Evolutionary conservation across 2,797 vertebrate species (phyloP), one percentile per base, ranked within the genome.

Genomic region (Channallabes apus): DNA sequence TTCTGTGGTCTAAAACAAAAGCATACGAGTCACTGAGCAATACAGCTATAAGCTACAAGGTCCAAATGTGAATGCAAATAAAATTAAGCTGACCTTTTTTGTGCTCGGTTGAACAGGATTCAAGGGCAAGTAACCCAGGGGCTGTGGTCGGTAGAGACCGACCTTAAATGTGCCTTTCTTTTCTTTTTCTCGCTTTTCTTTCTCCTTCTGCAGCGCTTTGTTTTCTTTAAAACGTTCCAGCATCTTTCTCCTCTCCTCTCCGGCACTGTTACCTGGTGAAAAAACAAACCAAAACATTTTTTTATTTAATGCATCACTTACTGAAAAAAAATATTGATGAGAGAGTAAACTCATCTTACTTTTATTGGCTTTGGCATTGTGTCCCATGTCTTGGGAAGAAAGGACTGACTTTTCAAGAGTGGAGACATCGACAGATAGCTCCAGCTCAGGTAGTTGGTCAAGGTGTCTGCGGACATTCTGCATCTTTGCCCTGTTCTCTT

Each of bases 141-240:
- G 62, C 18, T 94, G 92, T 2, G 96, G 96, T 80, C 93, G 97
- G 85, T 96, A 98, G 1, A 96, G 87, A 0, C 98, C 96, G 0
- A 95, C 95, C 91, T 97, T 99, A 90, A 99, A 99, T 0, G 97
- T 88, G 0, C 93, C 94, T 90, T 95, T 96, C 76, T 91, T 95
- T 46, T 95, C 94, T 81, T 91, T 96, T 59, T 97, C 96, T 58
- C 97, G 92, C 80, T 95, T 96, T 81, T 96, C 96, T 81, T 95
- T 98, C 88, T 97, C 92, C 51, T 96, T 98, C 68, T 96, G 91
- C 2, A 98, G 94, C 8, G 95, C 92, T 84, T 98, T 99, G 0
- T 96, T 95, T 32, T 97, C 97, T 87, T 97, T 98, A 92, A 96
- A 99, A 64, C 96, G 96, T 73, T 95, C 94, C 0, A 99, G 96